phyloP scores from a whole-genome alignment of 2,888 invertebrate species.

The Drosophila yooni region DNA sequence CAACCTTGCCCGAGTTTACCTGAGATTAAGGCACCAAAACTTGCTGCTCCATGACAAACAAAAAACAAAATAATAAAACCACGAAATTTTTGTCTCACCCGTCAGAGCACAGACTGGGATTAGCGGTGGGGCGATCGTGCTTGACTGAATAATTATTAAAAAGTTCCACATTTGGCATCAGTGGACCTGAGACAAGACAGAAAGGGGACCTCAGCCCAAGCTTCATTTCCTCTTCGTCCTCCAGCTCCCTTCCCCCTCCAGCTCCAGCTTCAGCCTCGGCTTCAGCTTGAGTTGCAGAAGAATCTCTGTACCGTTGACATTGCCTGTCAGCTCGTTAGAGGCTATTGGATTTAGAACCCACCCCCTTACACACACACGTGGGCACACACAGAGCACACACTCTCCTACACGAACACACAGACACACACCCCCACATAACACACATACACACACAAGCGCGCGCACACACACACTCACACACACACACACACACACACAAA shows the following conservation, averaged over 20 bases:
- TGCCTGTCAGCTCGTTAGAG: slow-evolving; percentile 44
- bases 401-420: too few relatives aligned
- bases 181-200: slow-evolving; percentile 18
- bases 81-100: slow-evolving; percentile 19
- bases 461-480: too few relatives aligned
- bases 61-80: slow-evolving; percentile 1
- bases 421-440: too few relatives aligned
- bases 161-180: slow-evolving; percentile 49
- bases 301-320: slow-evolving; percentile 36
- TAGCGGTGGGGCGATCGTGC: neutral
- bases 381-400: too few relatives aligned
- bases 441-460: too few relatives aligned
- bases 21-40: slow-evolving; percentile 20
- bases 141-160: slow-evolving; percentile 49
- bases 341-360: too few relatives aligned
- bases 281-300: slow-evolving; percentile 26
- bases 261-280: slow-evolving; percentile 8
- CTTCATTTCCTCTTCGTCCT: neutral
- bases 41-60: slow-evolving; percentile 10
- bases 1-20: slow-evolving; percentile 21
- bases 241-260: neutral
- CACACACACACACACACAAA: too few relatives aligned
- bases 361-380: too few relatives aligned
- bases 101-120: neutral
- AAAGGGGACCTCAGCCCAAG: neutral